These are phyloP conservation scores for Phaethon lepturus DNA, from an alignment of 2,113 vertebrate genomes.

Conservation along the genomic window DNA sequence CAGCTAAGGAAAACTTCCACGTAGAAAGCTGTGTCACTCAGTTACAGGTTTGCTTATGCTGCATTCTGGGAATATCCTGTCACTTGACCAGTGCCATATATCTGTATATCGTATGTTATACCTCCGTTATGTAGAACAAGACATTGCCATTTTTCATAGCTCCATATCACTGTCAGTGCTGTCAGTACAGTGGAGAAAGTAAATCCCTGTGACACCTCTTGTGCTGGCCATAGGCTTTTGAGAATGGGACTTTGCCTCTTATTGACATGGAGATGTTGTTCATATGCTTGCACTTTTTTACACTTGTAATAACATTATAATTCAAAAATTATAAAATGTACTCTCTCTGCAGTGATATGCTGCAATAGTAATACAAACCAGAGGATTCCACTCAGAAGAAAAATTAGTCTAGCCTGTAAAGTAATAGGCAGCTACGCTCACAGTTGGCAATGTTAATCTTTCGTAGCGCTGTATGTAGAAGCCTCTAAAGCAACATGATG, in stretches of 20 bases:
- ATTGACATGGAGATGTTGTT: background rate
- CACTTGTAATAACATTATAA: background rate
- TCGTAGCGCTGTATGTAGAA: background rate
- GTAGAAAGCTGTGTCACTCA: background rate
- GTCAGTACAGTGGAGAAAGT: background rate
- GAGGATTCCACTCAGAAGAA: background rate
- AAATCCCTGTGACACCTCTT: background rate
- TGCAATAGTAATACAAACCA: background rate
- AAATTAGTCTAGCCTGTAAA: background rate
- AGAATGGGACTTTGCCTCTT: background rate
- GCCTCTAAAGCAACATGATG: background rate
- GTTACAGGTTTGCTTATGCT: background rate
- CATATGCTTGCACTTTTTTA: background rate
- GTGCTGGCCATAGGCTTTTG: background rate
- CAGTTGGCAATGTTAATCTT: background rate
- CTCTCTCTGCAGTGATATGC: background rate
- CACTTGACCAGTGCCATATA: background rate
- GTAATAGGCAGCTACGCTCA: background rate
- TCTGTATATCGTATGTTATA: background rate
- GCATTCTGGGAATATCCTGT: background rate
- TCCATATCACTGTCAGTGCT: background rate
- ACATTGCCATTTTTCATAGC: background rate
- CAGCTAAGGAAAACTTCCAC: background rate
- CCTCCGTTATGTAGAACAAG: background rate
- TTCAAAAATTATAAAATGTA: background rate